Conservation (phyloP, 2,888 invertebrate genomes). For the Timandra comae region DNA sequence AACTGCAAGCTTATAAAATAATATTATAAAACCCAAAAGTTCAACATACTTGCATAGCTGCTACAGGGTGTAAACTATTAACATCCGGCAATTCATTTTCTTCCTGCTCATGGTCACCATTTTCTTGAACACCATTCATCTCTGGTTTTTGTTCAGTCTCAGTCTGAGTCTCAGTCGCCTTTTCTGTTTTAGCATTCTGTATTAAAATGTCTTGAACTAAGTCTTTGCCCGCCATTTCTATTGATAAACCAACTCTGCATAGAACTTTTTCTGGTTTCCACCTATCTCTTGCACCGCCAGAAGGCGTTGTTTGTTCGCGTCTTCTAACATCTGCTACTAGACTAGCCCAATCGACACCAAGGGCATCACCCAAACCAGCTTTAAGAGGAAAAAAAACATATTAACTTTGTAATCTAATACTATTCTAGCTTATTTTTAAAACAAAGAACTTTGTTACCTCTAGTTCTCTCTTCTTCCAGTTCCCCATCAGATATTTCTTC, state of each 20-base stretch:
- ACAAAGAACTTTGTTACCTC: too few relatives aligned
- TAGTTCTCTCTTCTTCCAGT: slow-evolving; percentile 86
- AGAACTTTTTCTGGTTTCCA: slow-evolving; percentile 90
- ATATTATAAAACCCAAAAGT: too few relatives aligned
- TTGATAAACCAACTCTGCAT: slow-evolving; percentile 87
- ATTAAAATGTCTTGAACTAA: slow-evolving; percentile 54
- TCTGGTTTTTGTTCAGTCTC: slow-evolving; percentile 26
- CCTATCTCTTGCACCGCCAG: slow-evolving; percentile 81
- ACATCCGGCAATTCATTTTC: slow-evolving; percentile 39
- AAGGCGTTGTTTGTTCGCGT: slow-evolving; percentile 67
- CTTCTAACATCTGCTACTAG: slow-evolving; percentile 86
- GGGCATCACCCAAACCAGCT: slow-evolving; percentile 89
- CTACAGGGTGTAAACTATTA: slow-evolving; percentile 68
- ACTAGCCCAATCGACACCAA: slow-evolving; percentile 97
- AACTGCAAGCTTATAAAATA: too few relatives aligned
- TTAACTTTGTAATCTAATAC: slow-evolving; percentile 13
- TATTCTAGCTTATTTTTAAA: too few relatives aligned
- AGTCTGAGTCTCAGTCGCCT: slow-evolving; percentile 31
- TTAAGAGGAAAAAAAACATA: too few relatives aligned
- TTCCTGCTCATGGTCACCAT: slow-evolving; percentile 42
- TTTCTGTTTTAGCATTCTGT: slow-evolving; percentile 44
- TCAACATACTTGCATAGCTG: slow-evolving; percentile 64
- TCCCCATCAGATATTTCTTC: slow-evolving; percentile 95
- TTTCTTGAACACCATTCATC: slow-evolving; percentile 34
- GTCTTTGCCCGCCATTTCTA: slow-evolving; percentile 83